Base-by-base conservation (phyloP, 2,113 vertebrate species). In the Calidris pugnax region DNA sequence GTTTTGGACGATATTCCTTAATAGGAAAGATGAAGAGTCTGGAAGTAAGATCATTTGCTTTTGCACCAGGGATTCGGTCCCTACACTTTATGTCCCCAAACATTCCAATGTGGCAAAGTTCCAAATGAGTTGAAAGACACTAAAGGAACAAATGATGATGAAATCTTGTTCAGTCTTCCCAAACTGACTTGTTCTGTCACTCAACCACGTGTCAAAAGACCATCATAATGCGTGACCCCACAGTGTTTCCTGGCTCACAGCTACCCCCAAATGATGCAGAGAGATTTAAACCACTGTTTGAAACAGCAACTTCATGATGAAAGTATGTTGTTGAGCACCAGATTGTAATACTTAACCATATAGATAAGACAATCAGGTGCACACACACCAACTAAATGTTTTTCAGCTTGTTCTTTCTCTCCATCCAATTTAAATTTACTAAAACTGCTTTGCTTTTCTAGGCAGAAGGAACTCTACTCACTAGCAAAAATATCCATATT, bases 171-270 rank as follows among this genome's bases (percentile, higher is more conserved):
- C 69, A 45, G 0, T 26, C 8, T 55, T 60, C 43, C 37, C 48
- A 14, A 32, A 13, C 4, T 50, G 60, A 37, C 41, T 71, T 8
- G 14, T 19, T 48, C 41, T 35, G 60, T 32, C 60, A 23, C 13
- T 41, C 57, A 27, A 2, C 7, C 16, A 8, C 53, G 17, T 3
- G 28, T 30, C 35, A 94, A 37, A 28, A 35, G 12, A 14, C 9
- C 53, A 26, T 6, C 18, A n/a, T 0, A 1, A 30, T 69, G 16
- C 16, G 4, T 3, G 10, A 60, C 30, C 6, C 71, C 51, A 27
- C 17, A 56, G 27, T 5, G 33, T 14, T 18, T 45, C 37, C 72
- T 72, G 72, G 51, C 88, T 57, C 43, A 9, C 76, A 79, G 57
- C n/a, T 59, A 30, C 35, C 13, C 41, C 10, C 28, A 87, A 55